These are phyloP conservation scores for Vultur gryphus DNA, from an alignment of 2,797 vertebrate genomes.

Conservation along the genomic window DNA sequence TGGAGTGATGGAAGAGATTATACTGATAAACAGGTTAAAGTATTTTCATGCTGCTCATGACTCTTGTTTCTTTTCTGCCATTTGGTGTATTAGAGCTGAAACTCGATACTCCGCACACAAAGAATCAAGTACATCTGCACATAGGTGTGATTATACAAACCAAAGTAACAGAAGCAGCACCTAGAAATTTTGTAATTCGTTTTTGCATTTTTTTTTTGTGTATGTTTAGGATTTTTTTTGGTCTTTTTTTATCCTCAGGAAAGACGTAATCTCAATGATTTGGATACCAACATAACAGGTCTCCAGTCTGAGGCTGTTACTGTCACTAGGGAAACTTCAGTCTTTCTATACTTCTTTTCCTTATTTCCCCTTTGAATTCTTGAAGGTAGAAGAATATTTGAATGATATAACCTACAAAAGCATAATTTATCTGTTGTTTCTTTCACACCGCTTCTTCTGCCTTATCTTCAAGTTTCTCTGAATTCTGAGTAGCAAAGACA, in stretches of 20 bases:
- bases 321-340: neutral
- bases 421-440: neutral
- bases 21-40: neutral
- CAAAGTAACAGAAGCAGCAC: neutral
- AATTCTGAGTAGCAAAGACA: neutral
- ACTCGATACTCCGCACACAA: neutral
- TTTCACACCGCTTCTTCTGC: neutral
- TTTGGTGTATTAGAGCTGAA: neutral
- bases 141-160: neutral
- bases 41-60: neutral
- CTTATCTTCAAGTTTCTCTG: neutral
- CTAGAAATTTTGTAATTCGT: neutral
- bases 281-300: neutral
- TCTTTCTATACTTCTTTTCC: neutral
- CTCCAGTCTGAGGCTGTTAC: neutral
- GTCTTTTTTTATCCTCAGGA: neutral
- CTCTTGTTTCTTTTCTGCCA: neutral
- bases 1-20: neutral
- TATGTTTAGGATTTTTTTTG: neutral
- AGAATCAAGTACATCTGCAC: neutral
- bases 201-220: neutral
- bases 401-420: neutral
- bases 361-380: neutral
- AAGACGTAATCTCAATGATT: neutral
- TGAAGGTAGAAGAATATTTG: neutral